These are phyloP conservation scores for Halictus ligatus DNA, from an alignment of 2,888 invertebrate genomes.

Conservation along the genomic window DNA sequence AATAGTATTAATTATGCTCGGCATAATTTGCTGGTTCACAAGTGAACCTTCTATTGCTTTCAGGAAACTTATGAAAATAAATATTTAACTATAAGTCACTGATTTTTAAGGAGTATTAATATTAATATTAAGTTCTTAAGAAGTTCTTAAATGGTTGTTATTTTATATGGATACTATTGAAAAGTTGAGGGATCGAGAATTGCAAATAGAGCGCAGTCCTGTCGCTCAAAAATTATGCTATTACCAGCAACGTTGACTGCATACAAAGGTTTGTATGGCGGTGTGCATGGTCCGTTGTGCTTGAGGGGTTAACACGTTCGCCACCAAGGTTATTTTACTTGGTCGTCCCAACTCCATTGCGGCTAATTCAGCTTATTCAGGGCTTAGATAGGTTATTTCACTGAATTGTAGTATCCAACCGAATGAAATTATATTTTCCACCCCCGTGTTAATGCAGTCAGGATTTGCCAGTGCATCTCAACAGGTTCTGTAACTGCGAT, in stretches of 20 bases:
- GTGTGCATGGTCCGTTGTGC: neutral
- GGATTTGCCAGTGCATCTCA: neutral
- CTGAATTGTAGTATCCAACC: neutral
- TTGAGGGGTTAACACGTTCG: constrained; percentile 10
- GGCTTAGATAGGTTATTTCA: neutral
- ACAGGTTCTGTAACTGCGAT: neutral
- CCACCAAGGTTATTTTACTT: constrained; percentile 14
- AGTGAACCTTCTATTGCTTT: too few species aligned
- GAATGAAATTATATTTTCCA: neutral
- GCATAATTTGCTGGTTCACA: too few species aligned
- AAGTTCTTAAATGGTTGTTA: too few species aligned
- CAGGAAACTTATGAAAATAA: too few species aligned
- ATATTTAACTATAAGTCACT: too few species aligned
- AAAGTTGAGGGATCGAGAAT: neutral
- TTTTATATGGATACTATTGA: neutral
- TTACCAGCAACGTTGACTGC: neutral
- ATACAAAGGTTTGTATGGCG: neutral
- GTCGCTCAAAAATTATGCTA: neutral
- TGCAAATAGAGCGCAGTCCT: neutral
- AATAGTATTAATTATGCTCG: too few species aligned
- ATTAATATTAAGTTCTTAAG: too few species aligned
- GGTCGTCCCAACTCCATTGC: neutral
- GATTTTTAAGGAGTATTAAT: too few species aligned
- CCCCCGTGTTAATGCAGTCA: neutral
- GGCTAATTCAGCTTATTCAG: constrained; percentile 11